Base-by-base conservation (phyloP, 2,888 invertebrate species). In the Cheilosia vernalis region DNA sequence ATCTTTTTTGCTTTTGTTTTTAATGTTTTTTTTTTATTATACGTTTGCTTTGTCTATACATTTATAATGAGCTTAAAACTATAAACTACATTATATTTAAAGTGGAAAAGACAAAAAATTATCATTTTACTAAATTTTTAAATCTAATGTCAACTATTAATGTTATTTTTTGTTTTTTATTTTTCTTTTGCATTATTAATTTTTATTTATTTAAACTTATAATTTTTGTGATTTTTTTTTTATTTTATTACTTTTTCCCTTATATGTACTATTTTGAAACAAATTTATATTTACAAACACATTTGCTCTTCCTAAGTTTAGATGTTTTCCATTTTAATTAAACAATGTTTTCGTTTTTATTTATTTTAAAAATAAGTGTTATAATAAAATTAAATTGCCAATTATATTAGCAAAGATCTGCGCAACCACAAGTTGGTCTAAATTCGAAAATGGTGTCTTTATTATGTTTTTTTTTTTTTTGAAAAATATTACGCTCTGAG, bases 71-170 rank as follows among this genome's bases (percentile, higher is more conserved):
- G 76, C 85, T 81, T 85, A 85, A 15, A 55, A 72, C 66, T 81
- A 81, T 63, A 76, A 72, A 67, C 85, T 85, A 85, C 85, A 79
- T 77, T 85, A 70, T 85, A 66, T 67, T 85, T 85, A 77, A 81
- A 85, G 85, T 85, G 85, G 85, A 85, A 85, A 85, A 85, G 85
- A 85, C 85, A 79, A 80, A 85, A 85, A 77, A 85, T 80, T 83
- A 79, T 85, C 81, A 85, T 85, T 85, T 85, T 85, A 85, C 85
- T 85, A 85, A 84, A 60, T 61, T 85, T 37, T 84, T 76, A 85
- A 74, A 76, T 81, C 85, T 85, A 85, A 81, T 76, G 61, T 84
- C 76, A 85, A 81, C 81, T 85, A 85, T 85, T 83, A 67, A 69
- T 79, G 56, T 72, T 64, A 24, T 67, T 64, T 69, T 63, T 4